Evolutionary conservation across 1,140 invertebrate genomes (phyloP).

Genomic region (Charaxes varanes): DNA sequence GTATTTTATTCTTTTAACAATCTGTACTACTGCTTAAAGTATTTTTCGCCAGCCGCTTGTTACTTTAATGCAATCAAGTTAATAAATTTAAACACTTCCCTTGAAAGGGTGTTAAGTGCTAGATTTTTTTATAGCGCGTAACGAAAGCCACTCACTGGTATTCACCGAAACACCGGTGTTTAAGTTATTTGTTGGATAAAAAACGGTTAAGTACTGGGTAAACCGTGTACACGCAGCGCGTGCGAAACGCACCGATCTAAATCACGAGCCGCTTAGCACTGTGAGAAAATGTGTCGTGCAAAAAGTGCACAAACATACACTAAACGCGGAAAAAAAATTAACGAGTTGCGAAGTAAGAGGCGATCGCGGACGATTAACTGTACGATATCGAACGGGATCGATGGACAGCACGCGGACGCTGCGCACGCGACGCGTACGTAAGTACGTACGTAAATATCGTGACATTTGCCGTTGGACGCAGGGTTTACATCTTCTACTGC

Average conservation of each 20-base stretch:
- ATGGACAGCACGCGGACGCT: slow-evolving; percentile 20
- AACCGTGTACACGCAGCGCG: neutral
- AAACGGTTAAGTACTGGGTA: too few relatives aligned
- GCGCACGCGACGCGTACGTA: slow-evolving; percentile 34
- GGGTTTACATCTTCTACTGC: too few relatives aligned
- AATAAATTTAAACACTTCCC: too few relatives aligned
- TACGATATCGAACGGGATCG: slow-evolving; percentile 32
- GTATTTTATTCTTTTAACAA: too few relatives aligned
- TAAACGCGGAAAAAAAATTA: slow-evolving; percentile 31
- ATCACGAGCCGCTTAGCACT: slow-evolving; percentile 16
- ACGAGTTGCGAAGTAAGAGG: slow-evolving; percentile 25
- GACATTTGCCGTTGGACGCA: slow-evolving; percentile 59
- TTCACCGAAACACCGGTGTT: too few relatives aligned
- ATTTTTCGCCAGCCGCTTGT: too few relatives aligned
- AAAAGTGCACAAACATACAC: slow-evolving; percentile 23
- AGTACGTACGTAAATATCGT: slow-evolving; percentile 50
- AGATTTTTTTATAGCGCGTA: too few relatives aligned
- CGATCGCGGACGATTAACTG: slow-evolving; percentile 40
- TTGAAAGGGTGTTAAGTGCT: too few relatives aligned
- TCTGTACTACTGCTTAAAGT: too few relatives aligned
- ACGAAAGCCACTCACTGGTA: too few relatives aligned
- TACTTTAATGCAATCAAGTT: too few relatives aligned
- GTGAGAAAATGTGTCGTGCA: slow-evolving; percentile 19
- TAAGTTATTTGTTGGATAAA: too few relatives aligned
- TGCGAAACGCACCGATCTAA: slow-evolving; percentile 17